Evolutionary conservation across 2,888 invertebrate species (phyloP).

Genomic region (Auanema sp.): DNA sequence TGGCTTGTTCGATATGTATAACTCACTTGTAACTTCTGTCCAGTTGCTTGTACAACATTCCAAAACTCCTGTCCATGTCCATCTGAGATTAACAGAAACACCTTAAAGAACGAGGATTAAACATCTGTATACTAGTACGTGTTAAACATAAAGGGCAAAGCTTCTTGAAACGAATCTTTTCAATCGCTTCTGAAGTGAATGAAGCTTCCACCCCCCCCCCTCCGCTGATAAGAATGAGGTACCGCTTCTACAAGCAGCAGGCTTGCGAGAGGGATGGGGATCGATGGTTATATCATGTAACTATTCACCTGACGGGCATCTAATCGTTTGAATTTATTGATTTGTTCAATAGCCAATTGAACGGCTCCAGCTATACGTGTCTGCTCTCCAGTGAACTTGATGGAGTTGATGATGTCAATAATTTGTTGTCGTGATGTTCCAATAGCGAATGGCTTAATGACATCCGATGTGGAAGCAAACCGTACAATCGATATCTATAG

Average conservation of each 20-base stretch:
- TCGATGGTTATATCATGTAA: too few species aligned
- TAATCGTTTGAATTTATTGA: conserved; percentile 9
- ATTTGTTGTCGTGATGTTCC: conserved; percentile 26
- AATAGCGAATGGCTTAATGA: conserved; percentile 29
- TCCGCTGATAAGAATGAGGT: too few species aligned
- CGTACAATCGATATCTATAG: conserved; percentile 37
- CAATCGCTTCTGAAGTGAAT: too few species aligned
- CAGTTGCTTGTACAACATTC: conserved; percentile 38
- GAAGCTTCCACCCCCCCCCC: too few species aligned
- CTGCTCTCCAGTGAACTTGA: conserved; percentile 46
- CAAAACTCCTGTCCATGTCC: conserved; percentile 54
- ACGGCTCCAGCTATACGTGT: conserved; percentile 51
- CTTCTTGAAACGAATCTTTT: too few species aligned
- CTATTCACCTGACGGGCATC: conserved; percentile 14
- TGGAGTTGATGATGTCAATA: conserved; percentile 28
- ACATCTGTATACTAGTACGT: background rate
- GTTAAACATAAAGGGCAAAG: background rate
- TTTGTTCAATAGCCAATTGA: conserved; percentile 21
- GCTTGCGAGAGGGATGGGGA: too few species aligned
- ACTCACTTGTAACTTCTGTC: conserved; percentile 26
- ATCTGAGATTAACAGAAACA: conserved; percentile 48
- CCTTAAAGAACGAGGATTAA: conserved; percentile 16
- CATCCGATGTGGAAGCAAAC: conserved; percentile 39
- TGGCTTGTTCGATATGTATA: background rate
- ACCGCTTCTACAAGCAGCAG: too few species aligned